Evolutionary conservation across 2,113 vertebrate genomes (phyloP).

Genomic region (Oceanites oceanicus): DNA sequence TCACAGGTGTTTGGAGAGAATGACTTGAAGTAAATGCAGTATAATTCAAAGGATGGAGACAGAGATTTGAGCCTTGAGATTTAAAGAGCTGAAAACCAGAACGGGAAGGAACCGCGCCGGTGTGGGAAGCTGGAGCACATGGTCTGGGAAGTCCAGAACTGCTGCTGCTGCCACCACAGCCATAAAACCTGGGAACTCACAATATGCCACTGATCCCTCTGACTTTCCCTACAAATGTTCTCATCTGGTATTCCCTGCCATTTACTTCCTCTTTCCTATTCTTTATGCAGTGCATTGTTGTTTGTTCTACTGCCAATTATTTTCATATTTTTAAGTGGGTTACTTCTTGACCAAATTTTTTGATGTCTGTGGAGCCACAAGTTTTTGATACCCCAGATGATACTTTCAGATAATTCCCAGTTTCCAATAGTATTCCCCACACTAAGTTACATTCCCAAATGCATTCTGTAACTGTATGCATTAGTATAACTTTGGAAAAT

Average conservation of each 20-base stretch:
- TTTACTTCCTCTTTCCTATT: background rate
- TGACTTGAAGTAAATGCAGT: background rate
- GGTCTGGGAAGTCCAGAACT: background rate
- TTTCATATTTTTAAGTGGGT: background rate
- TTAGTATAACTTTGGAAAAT: background rate
- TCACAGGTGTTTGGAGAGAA: background rate
- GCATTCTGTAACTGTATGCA: background rate
- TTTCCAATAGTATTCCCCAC: background rate
- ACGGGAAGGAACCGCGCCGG: background rate
- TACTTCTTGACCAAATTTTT: background rate
- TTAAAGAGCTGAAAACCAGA: background rate
- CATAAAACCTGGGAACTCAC: background rate
- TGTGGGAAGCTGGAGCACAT: background rate
- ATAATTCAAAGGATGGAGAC: background rate
- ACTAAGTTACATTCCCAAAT: background rate
- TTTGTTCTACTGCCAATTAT: constrained; percentile 14
- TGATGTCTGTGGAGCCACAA: background rate
- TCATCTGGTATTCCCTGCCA: background rate
- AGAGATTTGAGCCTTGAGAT: background rate
- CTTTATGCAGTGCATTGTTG: background rate
- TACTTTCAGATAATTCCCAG: background rate
- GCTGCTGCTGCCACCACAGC: background rate
- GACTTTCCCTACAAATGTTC: background rate
- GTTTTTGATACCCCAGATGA: background rate
- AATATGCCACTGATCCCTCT: background rate